Percentiles rank a stretch among this genome's conserved stretches.
Conservation (phyloP, 1,140 invertebrate species). For the Hypothenemus hampei region DNA sequence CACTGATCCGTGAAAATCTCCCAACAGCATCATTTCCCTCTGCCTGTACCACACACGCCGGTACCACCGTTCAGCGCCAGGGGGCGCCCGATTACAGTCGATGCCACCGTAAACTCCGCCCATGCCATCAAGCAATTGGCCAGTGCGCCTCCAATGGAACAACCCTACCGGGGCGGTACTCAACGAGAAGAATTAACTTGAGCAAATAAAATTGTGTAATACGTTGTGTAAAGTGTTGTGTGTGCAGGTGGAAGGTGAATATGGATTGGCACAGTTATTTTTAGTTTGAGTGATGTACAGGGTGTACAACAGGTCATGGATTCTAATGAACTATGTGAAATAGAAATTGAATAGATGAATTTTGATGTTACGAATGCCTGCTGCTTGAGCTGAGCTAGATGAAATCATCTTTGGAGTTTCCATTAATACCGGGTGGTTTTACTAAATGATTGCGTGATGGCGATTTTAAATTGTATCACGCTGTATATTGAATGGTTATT, state of each 20-base stretch:
- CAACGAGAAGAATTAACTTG: not conserved
- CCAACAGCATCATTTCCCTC: too few relatives aligned
- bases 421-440: not conserved
- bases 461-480: too few relatives aligned
- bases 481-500: not conserved
- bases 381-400: too few relatives aligned
- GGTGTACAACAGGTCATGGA: not conserved
- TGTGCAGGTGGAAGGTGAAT: constrained; percentile 17
- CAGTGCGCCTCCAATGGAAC: not conserved
- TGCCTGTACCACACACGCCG: too few relatives aligned
- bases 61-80: too few relatives aligned
- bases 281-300: not conserved
- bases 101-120: not conserved
- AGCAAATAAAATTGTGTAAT: constrained; percentile 23
- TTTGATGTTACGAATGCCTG: too few relatives aligned
- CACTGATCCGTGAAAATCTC: too few relatives aligned
- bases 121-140: too few relatives aligned
- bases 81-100: not conserved
- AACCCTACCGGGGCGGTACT: not conserved
- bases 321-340: not conserved
- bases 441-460: too few relatives aligned
- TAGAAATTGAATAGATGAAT: too few relatives aligned
- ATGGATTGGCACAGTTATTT: constrained; percentile 4
- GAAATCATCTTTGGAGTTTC: not conserved
- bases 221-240: constrained; percentile 1